Conservation (phyloP, 1,140 invertebrate genomes). For the Polypedilum pembai region DNA sequence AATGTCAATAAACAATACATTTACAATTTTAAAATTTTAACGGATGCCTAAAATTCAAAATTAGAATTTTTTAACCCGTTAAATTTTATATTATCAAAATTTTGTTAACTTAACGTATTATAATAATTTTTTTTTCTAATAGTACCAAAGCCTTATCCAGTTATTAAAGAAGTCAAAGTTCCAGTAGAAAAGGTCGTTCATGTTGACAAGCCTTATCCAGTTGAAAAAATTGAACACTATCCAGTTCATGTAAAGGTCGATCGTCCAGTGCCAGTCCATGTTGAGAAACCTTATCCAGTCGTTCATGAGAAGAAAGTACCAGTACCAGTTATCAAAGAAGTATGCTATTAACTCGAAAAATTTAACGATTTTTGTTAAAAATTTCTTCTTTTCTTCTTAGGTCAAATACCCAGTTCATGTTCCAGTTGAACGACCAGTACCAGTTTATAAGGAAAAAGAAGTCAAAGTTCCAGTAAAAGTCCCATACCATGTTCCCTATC, state of each 20-base stretch:
- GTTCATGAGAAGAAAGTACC: constrained; percentile 41
- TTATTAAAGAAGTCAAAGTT: constrained; percentile 50
- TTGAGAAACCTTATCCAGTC: constrained; percentile 51
- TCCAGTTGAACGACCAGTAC: constrained; percentile 44
- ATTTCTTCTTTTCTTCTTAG: too few relatives aligned
- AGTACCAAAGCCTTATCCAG: constrained; percentile 52
- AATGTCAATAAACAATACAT: too few relatives aligned
- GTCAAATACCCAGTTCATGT: constrained; percentile 45
- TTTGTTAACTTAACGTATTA: too few relatives aligned
- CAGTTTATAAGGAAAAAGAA: constrained; percentile 50
- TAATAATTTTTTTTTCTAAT: too few relatives aligned
- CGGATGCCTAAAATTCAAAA: too few relatives aligned
- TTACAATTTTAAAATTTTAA: too few relatives aligned
- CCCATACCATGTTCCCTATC: constrained; percentile 47
- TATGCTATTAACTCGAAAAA: too few relatives aligned
- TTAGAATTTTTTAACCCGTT: too few relatives aligned
- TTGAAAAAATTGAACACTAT: constrained; percentile 49
- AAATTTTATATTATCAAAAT: too few relatives aligned
- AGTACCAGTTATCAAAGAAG: constrained; percentile 44
- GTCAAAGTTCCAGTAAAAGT: constrained; percentile 53
- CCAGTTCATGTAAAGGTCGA: constrained; percentile 39
- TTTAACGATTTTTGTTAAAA: too few relatives aligned
- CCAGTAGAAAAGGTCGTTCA: constrained; percentile 53
- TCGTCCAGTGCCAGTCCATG: constrained; percentile 43
- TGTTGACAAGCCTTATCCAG: constrained; percentile 53